These are phyloP conservation scores for Drosophila percnosoma DNA, from an alignment of 2,888 invertebrate genomes.

Conservation along the genomic window DNA sequence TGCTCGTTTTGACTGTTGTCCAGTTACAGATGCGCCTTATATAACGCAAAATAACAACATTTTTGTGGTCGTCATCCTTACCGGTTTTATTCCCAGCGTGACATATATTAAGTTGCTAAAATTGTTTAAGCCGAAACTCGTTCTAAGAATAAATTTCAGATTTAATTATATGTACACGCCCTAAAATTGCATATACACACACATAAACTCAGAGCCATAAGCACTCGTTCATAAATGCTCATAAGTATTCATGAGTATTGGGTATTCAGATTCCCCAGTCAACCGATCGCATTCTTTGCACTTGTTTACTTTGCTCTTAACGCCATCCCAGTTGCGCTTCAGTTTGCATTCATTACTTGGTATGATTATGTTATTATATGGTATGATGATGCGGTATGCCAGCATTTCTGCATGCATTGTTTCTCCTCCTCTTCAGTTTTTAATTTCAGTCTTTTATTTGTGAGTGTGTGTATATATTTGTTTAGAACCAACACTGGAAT, in stretches of 20 bases:
- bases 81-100: conserved; percentile 58
- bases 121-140: conserved; percentile 63
- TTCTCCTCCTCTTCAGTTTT: not conserved
- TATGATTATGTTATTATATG: conserved; percentile 43
- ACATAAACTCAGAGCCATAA: conserved; percentile 1
- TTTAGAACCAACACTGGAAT: not conserved
- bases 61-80: conserved; percentile 52
- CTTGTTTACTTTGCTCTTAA: conserved; percentile 63
- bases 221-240: conserved; percentile 16
- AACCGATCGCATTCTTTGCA: conserved; percentile 46
- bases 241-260: conserved; percentile 32
- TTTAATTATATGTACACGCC: conserved; percentile 51
- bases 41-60: conserved; percentile 58
- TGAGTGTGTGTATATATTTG: not conserved
- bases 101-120: conserved; percentile 49
- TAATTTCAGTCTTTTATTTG: not conserved
- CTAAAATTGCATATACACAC: conserved; percentile 49
- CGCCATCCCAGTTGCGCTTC: conserved; percentile 53
- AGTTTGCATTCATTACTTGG: conserved; percentile 45
- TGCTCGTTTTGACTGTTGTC: conserved; percentile 45
- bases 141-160: conserved; percentile 76
- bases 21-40: conserved; percentile 42
- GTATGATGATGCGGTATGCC: conserved; percentile 48
- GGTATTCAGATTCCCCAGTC: not conserved
- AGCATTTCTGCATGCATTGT: conserved; percentile 47